Evolutionary conservation across 2,888 invertebrate genomes (phyloP).

Genomic region (Aradus depressus): DNA sequence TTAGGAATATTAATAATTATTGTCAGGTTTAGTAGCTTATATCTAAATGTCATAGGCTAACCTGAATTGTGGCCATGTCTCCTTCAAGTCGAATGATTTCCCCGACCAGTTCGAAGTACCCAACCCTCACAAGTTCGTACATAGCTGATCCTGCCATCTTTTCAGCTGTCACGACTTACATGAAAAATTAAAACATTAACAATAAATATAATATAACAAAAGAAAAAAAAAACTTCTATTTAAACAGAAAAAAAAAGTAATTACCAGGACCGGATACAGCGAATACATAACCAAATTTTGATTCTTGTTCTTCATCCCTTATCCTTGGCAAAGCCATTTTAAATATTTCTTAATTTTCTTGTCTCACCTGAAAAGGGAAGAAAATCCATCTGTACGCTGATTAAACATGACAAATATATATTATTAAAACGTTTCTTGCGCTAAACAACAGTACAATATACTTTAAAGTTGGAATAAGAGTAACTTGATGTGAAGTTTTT

Average conservation of each 20-base stretch:
- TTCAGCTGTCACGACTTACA: slow-evolving; percentile 92
- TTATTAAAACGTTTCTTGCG: background rate
- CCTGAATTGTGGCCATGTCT: slow-evolving; percentile 99
- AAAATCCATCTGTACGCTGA: background rate
- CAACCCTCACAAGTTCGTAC: slow-evolving; percentile 99
- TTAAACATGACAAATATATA: background rate
- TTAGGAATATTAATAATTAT: background rate
- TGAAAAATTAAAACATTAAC: background rate
- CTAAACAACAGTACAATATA: too few species aligned
- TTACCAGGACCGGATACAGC: slow-evolving; percentile 97
- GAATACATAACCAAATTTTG: slow-evolving; percentile 84
- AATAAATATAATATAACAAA: slow-evolving; percentile 7
- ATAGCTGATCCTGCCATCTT: slow-evolving; percentile 99
- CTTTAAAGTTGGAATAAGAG: too few species aligned
- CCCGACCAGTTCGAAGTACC: slow-evolving; percentile 94
- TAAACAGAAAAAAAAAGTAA: background rate
- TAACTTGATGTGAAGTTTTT: too few species aligned
- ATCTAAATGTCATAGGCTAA: too few species aligned
- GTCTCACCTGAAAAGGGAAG: background rate
- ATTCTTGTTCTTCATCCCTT: slow-evolving; percentile 74
- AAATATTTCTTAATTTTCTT: background rate
- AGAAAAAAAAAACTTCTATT: slow-evolving; percentile 2
- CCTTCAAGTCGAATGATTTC: slow-evolving; percentile 99
- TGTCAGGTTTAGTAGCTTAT: too few species aligned
- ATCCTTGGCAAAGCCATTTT: slow-evolving; percentile 51